Conservation (phyloP, 2,797 vertebrate species). For the Liasis olivaceus region DNA sequence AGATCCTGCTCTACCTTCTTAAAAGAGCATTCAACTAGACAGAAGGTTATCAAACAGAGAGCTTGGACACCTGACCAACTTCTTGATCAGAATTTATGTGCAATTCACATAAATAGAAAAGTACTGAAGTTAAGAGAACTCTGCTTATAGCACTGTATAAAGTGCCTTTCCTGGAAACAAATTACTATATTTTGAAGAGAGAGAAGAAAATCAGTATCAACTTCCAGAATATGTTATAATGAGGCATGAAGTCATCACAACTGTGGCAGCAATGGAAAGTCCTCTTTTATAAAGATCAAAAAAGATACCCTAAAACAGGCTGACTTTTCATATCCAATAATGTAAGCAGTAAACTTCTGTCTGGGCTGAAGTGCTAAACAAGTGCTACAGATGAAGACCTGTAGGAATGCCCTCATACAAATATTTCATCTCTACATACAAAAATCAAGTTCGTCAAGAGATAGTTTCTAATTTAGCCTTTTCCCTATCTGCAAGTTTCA, state of each 20-base stretch:
- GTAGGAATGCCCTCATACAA: background rate
- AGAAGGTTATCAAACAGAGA: no score
- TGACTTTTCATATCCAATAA: background rate
- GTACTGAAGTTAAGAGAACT: no score
- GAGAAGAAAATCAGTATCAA: background rate
- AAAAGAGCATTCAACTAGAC: no score
- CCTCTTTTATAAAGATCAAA: background rate
- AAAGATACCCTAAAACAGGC: background rate
- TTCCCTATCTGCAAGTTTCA: background rate
- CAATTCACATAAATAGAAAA: background rate
- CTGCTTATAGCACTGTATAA: background rate
- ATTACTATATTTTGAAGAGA: background rate
- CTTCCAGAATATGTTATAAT: constrained; percentile 5
- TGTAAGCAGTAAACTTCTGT: background rate
- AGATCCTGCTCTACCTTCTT: no score
- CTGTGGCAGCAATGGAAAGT: background rate
- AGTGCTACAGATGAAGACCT: no score
- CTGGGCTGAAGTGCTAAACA: background rate
- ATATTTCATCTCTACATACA: background rate
- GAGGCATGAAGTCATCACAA: constrained; percentile 17
- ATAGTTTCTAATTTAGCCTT: background rate
- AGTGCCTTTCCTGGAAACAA: background rate
- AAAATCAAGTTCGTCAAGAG: background rate
- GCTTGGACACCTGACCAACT: no score
- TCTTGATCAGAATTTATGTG: background rate